phyloP scores from a whole-genome alignment of 2,888 invertebrate genomes.

The Meliscaeva auricollis region DNA sequence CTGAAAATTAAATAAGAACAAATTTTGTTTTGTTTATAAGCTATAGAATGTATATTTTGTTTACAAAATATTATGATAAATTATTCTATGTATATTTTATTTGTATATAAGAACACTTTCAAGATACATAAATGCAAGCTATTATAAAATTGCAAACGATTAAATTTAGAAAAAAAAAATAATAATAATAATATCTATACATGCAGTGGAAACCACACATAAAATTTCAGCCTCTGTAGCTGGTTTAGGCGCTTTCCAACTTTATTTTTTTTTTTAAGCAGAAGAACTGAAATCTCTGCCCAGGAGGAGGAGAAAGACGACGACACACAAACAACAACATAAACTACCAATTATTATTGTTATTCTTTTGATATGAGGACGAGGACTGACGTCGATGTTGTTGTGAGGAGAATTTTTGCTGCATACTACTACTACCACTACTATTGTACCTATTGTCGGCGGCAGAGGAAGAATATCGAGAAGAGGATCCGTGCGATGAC shows the following conservation, averaged over 20 bases:
- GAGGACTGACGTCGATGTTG: constrained; percentile 71
- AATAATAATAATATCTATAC: constrained; percentile 24
- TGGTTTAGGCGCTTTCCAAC: not conserved
- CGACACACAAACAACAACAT: not conserved
- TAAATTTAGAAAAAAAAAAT: constrained; percentile 38
- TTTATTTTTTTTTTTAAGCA: not conserved
- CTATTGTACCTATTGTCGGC: constrained; percentile 69
- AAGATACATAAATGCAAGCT: constrained; percentile 60
- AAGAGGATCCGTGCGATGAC: constrained; percentile 65
- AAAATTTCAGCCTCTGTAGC: constrained; percentile 64
- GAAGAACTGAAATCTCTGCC: constrained; percentile 22
- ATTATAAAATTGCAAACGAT: constrained; percentile 34
- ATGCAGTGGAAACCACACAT: constrained; percentile 71
- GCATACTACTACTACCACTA: constrained; percentile 58
- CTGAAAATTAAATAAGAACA: constrained; percentile 75
- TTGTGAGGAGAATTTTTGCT: constrained; percentile 53
- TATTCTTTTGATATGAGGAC: constrained; percentile 64
- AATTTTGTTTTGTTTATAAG: constrained; percentile 66
- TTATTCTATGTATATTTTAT: constrained; percentile 25
- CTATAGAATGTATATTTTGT: constrained; percentile 48
- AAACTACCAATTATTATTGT: constrained; percentile 60
- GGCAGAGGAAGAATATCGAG: constrained; percentile 61
- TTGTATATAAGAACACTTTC: constrained; percentile 52
- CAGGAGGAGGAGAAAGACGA: not conserved
- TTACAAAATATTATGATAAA: constrained; percentile 51